Evolutionary conservation across 2,888 invertebrate genomes (phyloP), one percentile per base, ranked within the genome.

Genomic region (Drosophila neoperkinsi): DNA sequence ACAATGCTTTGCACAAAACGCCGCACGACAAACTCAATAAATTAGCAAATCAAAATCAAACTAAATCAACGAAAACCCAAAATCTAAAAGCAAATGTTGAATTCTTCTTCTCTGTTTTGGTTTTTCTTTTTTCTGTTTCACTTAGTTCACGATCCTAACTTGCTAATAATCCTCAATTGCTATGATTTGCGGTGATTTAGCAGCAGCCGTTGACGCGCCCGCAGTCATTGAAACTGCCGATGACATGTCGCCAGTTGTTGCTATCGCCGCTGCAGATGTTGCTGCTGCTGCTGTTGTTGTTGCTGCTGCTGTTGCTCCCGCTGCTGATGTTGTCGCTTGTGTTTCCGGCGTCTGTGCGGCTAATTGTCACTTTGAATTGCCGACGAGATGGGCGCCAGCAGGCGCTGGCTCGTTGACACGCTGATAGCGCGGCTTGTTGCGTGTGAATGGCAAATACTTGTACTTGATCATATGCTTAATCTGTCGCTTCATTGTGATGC

Each of bases 391-490:
- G 46, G 73, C 63, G 7, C 69, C 65, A 6, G 66, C 70, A 41
- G 74, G 67, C 58, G 84, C 68, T 78, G 92, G 83, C 72, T 93
- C 92, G 65, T 91, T 93, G 63, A 93, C 95, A 71, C 95, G 96
- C 94, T 97, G 97, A 94, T 99, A 99, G 94, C 97, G 96, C 91
- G 99, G 98, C 95, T 99, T 99, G 91, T 99, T 98, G 93, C 98
- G 97, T 63, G 99, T 99, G 94, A 99, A 99, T 74, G 99, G 99
- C 94, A 99, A 94, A 94, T 99, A 99, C 94, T 97, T 96, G 94
- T 99, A 99, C 94, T 98, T 99, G 93, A 99, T 97, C 99, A 99
- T 99, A 95, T 99, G 99, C 98, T 97, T 99, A 91, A 99, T 99
- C 95, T 99, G 99, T 92, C 99, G 96, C 94, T 99, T 99, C 99